Conservation (phyloP, 2,113 vertebrate genomes). For the Paradoxurus hermaphroditus region DNA sequence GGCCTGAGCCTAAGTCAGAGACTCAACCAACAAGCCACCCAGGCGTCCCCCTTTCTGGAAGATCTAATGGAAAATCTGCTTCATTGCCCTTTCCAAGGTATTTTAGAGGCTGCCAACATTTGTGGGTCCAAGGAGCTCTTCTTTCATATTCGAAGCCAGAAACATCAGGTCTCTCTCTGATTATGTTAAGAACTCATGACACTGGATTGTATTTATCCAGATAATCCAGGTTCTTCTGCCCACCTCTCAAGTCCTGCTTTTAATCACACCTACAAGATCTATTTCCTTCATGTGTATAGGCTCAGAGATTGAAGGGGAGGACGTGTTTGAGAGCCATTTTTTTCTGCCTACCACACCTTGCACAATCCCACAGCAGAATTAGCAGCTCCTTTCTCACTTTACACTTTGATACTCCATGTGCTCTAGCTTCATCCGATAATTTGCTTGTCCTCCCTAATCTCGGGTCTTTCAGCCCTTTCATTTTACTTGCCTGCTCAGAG, state of each 20-base stretch:
- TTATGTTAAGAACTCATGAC: neutral
- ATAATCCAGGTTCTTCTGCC: neutral
- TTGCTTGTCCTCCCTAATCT: neutral
- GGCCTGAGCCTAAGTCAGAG: too few relatives aligned
- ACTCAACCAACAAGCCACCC: too few relatives aligned
- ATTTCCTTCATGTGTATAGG: neutral
- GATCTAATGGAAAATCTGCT: neutral
- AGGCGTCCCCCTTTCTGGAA: neutral
- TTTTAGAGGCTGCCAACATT: neutral
- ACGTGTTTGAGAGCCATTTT: neutral
- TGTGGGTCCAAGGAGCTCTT: neutral
- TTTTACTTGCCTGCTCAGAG: neutral
- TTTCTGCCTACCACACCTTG: neutral
- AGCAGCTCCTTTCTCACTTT: neutral
- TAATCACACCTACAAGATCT: neutral
- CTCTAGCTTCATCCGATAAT: neutral
- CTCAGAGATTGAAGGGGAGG: neutral
- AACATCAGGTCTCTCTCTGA: neutral
- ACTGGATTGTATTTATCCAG: neutral
- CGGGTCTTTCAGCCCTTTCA: neutral
- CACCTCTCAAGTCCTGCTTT: neutral
- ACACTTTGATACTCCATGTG: neutral
- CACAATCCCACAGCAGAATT: neutral
- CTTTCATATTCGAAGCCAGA: neutral
- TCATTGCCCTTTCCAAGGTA: neutral